Base-by-base conservation (phyloP, 64 coral and sea anemone species). In the Pocillopora damicornis region DNA sequence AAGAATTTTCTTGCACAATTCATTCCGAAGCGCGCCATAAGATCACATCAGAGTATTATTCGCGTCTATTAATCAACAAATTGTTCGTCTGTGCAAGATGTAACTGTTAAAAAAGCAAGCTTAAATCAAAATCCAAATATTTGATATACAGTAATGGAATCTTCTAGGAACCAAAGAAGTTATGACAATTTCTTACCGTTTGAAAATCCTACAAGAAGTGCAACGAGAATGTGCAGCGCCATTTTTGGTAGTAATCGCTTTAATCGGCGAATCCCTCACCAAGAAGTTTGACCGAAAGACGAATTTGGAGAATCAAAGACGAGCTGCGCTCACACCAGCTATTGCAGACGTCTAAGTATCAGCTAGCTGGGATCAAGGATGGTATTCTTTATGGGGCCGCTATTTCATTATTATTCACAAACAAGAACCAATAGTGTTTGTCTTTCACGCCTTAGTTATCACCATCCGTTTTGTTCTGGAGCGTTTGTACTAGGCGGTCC, bases 131-230 rank as follows among this genome's bases (percentile, higher is more conserved):
- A 22, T 22, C 57, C 6, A 22, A 73, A 42, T 26, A 85, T 11
- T n/a, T 42, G 16, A 66, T 51, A 51, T 7, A 7, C 42, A 83
- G n/a, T 26, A 11, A 30, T 72, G 11, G 22, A 83, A 66, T 22
- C 16, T 30, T 67, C 20, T 67, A 58, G 30, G 35, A 15, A 71
- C 10, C 2, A 13, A 5, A 1, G 71, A 38, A 5, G 20, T 38
- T 60, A 42, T 72, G 13, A n/a, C 71, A 85, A 73, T 58, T 57
- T 38, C 81, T 72, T 85, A 85, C 81, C 81, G 1, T 58, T 85
- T 12, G 81, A 51, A 18, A 85, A 15, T 37, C 81, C 81, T 37
- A 85, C 20, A 16, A 85, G 64, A 37, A 73, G 13, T 0, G 71
- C 0, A 5, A 26, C 20, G 5, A 73, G 42, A 85, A 0, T 9